These are phyloP conservation scores for Nannospalax galili DNA, from an alignment of 2,113 vertebrate genomes.

Conservation along the genomic window DNA sequence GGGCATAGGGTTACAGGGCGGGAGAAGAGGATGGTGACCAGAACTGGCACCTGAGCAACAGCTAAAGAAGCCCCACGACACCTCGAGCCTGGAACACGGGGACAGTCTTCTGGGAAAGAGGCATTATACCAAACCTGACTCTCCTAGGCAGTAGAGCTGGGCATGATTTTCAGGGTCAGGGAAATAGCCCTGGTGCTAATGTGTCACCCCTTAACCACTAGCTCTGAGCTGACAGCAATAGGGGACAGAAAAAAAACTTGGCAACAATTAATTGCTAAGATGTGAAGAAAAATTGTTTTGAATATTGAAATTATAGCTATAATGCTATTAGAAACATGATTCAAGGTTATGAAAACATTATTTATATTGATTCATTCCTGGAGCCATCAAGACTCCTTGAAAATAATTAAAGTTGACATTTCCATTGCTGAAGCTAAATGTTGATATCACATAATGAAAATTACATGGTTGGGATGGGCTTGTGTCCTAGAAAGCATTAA, in stretches of 20 bases:
- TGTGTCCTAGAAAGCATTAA: neutral
- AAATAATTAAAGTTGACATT: slow-evolving; percentile 83
- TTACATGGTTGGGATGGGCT: slow-evolving; percentile 51
- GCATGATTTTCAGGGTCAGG: neutral
- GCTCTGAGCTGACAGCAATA: slow-evolving; percentile 33
- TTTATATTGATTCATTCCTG: slow-evolving; percentile 82
- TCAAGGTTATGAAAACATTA: slow-evolving; percentile 76
- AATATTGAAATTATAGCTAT: slow-evolving; percentile 71
- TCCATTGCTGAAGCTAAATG: slow-evolving; percentile 75
- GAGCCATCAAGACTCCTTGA: slow-evolving; percentile 81
- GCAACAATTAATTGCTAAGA: slow-evolving; percentile 55
- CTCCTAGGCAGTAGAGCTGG: neutral
- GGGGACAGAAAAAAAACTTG: neutral
- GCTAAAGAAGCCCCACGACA: neutral
- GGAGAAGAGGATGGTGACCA: neutral
- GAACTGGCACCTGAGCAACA: neutral
- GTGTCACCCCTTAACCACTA: neutral
- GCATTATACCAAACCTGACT: accelerated
- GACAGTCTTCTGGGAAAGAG: neutral
- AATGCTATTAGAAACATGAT: slow-evolving; percentile 70
- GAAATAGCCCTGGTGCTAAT: neutral
- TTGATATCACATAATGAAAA: slow-evolving; percentile 73
- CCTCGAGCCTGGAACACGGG: neutral
- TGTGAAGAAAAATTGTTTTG: slow-evolving; percentile 68
- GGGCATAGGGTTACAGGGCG: too few species aligned